Evolutionary conservation across 2,797 vertebrate species (phyloP).

Genomic region (Chloroceryle inda): DNA sequence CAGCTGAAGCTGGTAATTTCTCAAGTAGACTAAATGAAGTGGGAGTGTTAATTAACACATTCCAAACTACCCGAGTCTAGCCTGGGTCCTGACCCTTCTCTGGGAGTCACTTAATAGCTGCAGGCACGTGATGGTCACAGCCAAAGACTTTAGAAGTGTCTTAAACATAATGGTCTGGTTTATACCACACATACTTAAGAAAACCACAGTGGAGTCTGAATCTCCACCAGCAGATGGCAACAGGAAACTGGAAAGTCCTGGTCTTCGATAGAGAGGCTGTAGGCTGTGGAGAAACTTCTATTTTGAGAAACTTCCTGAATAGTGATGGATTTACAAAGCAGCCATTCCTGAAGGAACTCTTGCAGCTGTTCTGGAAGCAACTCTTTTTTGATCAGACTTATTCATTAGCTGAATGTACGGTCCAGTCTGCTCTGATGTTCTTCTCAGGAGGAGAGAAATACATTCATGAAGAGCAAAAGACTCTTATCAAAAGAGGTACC

Average conservation of each 20-base stretch:
- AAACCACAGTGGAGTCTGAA: background rate
- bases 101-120: background rate
- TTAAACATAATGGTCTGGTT: background rate
- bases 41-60: background rate
- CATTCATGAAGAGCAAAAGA: background rate
- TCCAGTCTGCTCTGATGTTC: background rate
- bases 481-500: background rate
- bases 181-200: accelerated
- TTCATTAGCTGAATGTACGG: background rate
- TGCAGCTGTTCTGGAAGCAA: background rate
- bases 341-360: background rate
- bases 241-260: slow-evolving; percentile 26
- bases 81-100: background rate
- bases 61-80: background rate
- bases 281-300: background rate
- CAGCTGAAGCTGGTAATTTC: background rate
- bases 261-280: background rate
- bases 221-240: slow-evolving; percentile 69
- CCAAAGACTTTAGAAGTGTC: background rate
- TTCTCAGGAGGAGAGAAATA: background rate
- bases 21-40: background rate
- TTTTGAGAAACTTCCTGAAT: background rate
- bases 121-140: accelerated
- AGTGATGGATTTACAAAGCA: background rate
- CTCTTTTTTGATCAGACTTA: background rate